Base-by-base conservation (phyloP, 2,113 vertebrate species). In the Dryoscopus gambensis region DNA sequence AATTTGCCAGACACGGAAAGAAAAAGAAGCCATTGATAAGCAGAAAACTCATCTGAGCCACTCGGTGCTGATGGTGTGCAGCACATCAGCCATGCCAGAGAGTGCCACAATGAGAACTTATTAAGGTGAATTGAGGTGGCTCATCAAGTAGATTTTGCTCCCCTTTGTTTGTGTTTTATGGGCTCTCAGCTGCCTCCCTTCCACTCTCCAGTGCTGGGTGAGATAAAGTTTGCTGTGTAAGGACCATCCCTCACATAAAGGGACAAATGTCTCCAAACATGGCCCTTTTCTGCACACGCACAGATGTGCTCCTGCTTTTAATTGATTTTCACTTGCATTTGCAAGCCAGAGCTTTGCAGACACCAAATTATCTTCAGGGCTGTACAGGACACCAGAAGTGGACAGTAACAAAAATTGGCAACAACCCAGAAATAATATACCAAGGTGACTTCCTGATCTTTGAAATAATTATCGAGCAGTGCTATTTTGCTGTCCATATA, bases 21-120 rank as follows among this genome's bases (percentile, higher is more conserved):
- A 95, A 96, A 96, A 96, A 89, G 92, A 96, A 96, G 80, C 73
- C 88, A 87, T 87, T 95, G 95, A 96, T 95, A 96, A 96, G 96
- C 93, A 97, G 95, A 97, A 96, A 96, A 94, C 88, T 96, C 95
- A 85, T 94, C 90, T 86, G 85, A 64, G 75, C 69, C 28, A 78
- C 93, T 90, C 57, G 2, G 16, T 59, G 92, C 93, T 92, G 85
- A 84, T 84, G 92, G 88, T 80, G 90, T 59, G 47, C 62, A 67
- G 95, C 87, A 78, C 88, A 70, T 93, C 55, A 89, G 90, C 12
- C 68, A 22, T 75, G 95, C 88, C 90, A 86, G 83, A 81, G 62
- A 90, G 71, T 17, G 57, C 79, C 47, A 28, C 2, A 12, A 90
- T 23, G 83, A 92, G 83, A 95, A 92, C 92, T 96, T 88, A 46